Evolutionary conservation across 1,140 invertebrate species (phyloP).

Genomic region (Mizuhopecten yessoensis): DNA sequence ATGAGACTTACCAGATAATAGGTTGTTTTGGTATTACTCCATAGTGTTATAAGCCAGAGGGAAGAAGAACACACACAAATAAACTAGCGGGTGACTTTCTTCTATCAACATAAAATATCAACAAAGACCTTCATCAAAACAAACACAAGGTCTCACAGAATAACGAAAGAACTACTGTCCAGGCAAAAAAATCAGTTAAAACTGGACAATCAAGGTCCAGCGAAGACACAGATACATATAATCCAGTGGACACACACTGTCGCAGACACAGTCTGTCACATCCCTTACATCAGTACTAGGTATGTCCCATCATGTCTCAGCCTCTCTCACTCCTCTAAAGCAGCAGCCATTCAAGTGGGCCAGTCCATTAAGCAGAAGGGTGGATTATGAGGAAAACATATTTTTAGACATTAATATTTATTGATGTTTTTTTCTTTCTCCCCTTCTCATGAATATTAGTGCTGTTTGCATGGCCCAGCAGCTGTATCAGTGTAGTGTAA

Average conservation of each 20-base stretch:
- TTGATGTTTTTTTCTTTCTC: conserved; percentile 8
- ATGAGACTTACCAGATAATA: background rate
- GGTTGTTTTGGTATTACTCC: background rate
- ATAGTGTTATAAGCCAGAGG: background rate
- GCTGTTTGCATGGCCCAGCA: background rate
- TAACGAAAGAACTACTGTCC: background rate
- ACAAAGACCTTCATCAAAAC: conserved; percentile 34
- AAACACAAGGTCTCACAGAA: background rate
- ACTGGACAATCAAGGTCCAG: background rate
- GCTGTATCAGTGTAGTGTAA: background rate
- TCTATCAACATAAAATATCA: conserved; percentile 34
- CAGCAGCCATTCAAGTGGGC: conserved; percentile 27
- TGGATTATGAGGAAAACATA: background rate
- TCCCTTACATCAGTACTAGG: background rate
- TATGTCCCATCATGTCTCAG: conserved; percentile 32
- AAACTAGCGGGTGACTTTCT: background rate
- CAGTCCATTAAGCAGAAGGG: background rate
- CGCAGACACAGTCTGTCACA: background rate
- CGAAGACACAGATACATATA: background rate
- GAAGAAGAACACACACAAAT: background rate
- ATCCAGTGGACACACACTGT: background rate
- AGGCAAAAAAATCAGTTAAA: background rate
- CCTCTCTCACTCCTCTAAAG: background rate
- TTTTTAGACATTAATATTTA: conserved; percentile 40
- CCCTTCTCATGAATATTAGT: background rate